These are phyloP conservation scores for Plemyria rubiginata DNA, from an alignment of 2,888 invertebrate species.

Conservation along the genomic window DNA sequence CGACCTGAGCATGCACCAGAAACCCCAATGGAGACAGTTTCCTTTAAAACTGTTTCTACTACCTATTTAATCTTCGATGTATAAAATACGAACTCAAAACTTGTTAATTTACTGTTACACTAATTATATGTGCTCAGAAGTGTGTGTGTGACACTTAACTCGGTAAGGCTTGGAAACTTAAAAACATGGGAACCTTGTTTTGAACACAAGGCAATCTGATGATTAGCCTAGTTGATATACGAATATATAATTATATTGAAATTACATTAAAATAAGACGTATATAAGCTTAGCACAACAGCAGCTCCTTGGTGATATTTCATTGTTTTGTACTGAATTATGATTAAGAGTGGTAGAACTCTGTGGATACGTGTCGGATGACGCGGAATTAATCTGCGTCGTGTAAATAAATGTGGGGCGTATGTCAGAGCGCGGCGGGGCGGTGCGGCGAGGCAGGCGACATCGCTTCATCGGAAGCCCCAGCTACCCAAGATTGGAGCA, in stretches of 20 bases:
- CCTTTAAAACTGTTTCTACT: no score
- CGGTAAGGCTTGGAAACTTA: no score
- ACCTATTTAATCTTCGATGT: no score
- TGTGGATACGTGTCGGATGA: conserved; percentile 72
- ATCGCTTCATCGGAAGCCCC: conserved; percentile 51
- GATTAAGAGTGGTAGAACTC: conserved; percentile 60
- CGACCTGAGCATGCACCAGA: no score
- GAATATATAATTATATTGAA: neutral
- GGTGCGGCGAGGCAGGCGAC: conserved; percentile 49
- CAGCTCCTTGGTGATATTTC: conserved; percentile 19
- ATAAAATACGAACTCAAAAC: no score
- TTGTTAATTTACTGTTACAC: no score
- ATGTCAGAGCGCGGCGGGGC: conserved; percentile 55
- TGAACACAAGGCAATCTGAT: no score
- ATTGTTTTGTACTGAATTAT: conserved; percentile 57
- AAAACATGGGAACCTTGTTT: no score
- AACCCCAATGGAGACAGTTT: no score
- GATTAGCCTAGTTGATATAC: no score
- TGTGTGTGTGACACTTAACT: no score
- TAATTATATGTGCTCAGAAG: no score
- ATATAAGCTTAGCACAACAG: conserved; percentile 40
- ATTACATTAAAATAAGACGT: conserved; percentile 20
- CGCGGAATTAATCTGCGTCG: conserved; percentile 77
- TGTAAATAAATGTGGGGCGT: conserved; percentile 76
- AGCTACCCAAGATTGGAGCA: conserved; percentile 57